Evolutionary conservation across 2,888 invertebrate genomes (phyloP).

Genomic region (Eupithecia tripunctaria): DNA sequence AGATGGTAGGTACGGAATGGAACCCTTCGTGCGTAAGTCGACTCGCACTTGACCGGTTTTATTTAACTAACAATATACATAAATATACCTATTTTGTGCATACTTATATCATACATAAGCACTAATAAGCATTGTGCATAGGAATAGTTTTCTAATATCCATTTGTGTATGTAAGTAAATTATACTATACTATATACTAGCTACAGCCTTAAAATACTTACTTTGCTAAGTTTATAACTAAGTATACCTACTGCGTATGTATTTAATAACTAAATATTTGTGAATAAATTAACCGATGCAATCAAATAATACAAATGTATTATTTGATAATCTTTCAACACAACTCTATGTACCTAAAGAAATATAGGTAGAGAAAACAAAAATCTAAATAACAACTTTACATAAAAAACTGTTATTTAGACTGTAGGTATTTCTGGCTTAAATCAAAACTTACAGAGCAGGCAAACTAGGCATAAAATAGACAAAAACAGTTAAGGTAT

Average conservation of each 20-base stretch:
- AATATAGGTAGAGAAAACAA: background rate
- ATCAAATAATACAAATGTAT: background rate
- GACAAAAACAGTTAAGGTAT: background rate
- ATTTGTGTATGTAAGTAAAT: background rate
- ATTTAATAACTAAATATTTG: background rate
- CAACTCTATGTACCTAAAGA: background rate
- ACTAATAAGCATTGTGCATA: background rate
- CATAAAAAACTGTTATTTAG: too few species aligned
- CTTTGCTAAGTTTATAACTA: too few species aligned
- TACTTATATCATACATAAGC: background rate
- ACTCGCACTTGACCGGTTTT: too few species aligned
- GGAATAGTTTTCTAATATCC: background rate
- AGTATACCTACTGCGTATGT: too few species aligned
- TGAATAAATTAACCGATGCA: background rate
- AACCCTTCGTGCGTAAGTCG: too few species aligned
- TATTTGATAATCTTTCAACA: background rate
- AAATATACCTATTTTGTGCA: background rate
- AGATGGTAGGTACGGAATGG: too few species aligned
- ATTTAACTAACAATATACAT: background rate
- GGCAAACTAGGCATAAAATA: constrained; percentile 1
- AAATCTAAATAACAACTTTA: background rate
- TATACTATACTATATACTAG: background rate
- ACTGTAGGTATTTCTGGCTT: background rate
- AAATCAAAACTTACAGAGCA: constrained; percentile 3
- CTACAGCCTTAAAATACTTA: background rate